Conservation (phyloP, 2,113 vertebrate species). For the Lophius piscatorius region DNA sequence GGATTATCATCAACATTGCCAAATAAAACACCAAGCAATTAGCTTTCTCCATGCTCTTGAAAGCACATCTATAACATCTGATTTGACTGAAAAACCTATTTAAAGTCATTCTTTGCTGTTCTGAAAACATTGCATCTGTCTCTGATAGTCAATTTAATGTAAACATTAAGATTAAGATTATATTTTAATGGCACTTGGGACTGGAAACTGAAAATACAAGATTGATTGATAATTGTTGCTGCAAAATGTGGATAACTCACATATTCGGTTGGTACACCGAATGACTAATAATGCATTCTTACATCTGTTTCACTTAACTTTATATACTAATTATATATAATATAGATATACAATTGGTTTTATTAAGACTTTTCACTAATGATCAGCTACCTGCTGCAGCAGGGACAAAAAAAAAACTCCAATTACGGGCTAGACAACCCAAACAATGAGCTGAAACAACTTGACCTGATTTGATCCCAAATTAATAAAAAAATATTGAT, state of each 20-base stretch:
- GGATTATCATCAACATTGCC: neutral
- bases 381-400: neutral
- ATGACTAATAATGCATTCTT: too few relatives aligned
- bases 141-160: neutral
- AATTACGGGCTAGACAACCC: too few relatives aligned
- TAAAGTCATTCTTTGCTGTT: neutral
- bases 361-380: neutral
- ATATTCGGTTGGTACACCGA: too few relatives aligned
- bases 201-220: too few relatives aligned
- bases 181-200: too few relatives aligned
- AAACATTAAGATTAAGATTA: neutral
- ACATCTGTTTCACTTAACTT: too few relatives aligned
- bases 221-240: too few relatives aligned
- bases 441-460: neutral
- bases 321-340: too few relatives aligned
- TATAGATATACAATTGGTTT: too few relatives aligned
- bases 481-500: neutral
- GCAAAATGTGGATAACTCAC: too few relatives aligned
- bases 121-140: neutral
- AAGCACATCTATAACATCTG: neutral
- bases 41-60: neutral
- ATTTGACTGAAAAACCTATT: neutral
- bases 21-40: neutral
- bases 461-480: neutral
- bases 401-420: neutral